Percentiles rank a stretch among this genome's conserved stretches.
These are phyloP conservation scores for Hermaeophaga mercurialis DNA, from an alignment of 2,888 invertebrate species.

Conservation along the genomic window DNA sequence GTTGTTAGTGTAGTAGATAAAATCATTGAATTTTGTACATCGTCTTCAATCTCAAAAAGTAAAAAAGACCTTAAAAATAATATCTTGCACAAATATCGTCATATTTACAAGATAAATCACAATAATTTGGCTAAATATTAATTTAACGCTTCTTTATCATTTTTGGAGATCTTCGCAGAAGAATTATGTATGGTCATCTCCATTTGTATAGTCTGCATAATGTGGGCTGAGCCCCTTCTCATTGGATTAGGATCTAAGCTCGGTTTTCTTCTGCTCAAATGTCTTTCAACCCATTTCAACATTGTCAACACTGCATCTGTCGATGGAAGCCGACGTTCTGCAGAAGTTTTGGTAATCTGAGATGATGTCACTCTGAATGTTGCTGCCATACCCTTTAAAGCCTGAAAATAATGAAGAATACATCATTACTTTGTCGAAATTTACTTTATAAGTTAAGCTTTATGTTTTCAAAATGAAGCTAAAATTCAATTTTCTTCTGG, in stretches of 20 bases:
- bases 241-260: conserved; percentile 55
- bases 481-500: no score
- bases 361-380: conserved; percentile 89
- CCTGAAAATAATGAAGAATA: conserved; percentile 59
- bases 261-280: conserved; percentile 79
- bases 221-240: conserved; percentile 69
- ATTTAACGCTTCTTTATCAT: background rate
- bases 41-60: conserved; percentile 5
- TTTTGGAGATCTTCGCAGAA: background rate
- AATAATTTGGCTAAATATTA: conserved; percentile 13
- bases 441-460: no score
- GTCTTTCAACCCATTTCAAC: conserved; percentile 88
- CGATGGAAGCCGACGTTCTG: conserved; percentile 84
- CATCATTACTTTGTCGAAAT: no score
- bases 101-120: conserved; percentile 19
- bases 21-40: conserved; percentile 9
- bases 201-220: conserved; percentile 74
- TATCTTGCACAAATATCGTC: background rate
- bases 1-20: no score
- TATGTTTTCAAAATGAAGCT: no score
- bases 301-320: conserved; percentile 89
- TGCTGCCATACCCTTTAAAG: conserved; percentile 90
- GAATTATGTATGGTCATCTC: conserved; percentile 56
- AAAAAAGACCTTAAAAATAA: conserved; percentile 3
- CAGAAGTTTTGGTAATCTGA: conserved; percentile 82